phyloP scores from a whole-genome alignment of 2,113 vertebrate species.

The Salminus brasiliensis region DNA sequence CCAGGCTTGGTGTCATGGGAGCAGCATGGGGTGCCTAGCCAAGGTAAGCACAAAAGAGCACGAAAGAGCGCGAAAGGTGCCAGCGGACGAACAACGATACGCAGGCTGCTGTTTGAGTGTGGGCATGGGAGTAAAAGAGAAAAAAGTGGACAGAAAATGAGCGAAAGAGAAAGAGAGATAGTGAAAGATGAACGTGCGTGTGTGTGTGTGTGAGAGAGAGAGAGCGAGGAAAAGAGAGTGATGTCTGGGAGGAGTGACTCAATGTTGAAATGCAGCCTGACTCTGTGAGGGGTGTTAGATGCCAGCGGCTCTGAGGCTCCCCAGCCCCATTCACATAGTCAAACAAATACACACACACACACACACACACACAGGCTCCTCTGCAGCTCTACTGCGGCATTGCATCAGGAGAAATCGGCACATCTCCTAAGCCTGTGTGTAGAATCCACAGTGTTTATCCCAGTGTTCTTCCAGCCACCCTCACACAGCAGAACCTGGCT shows the following conservation, averaged over 20 bases:
- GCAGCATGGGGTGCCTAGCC: neutral
- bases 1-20: conserved; percentile 37
- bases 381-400: conserved; percentile 47
- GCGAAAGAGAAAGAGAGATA: conserved; percentile 22
- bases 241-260: conserved; percentile 46
- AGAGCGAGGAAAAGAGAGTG: conserved; percentile 36
- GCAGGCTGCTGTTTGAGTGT: neutral
- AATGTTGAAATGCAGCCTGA: conserved; percentile 33
- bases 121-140: conserved; percentile 45
- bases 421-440: conserved; percentile 47
- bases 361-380: neutral
- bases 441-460: conserved; percentile 8
- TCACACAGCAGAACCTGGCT: neutral
- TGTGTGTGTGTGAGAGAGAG: too few relatives aligned
- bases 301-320: conserved; percentile 27
- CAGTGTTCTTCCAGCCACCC: conserved; percentile 22
- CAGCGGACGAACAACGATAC: neutral
- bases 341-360: conserved; percentile 20
- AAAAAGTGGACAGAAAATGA: too few relatives aligned
- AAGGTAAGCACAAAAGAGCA: neutral
- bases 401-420: conserved; percentile 40
- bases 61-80: too few relatives aligned
- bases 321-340: conserved; percentile 26
- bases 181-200: too few relatives aligned
- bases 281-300: conserved; percentile 2